A percentile compares a stretch with the other conserved stretches of the same genome.
phyloP scores from a whole-genome alignment of 2,797 vertebrate species.

The Nannoperca obscura region DNA sequence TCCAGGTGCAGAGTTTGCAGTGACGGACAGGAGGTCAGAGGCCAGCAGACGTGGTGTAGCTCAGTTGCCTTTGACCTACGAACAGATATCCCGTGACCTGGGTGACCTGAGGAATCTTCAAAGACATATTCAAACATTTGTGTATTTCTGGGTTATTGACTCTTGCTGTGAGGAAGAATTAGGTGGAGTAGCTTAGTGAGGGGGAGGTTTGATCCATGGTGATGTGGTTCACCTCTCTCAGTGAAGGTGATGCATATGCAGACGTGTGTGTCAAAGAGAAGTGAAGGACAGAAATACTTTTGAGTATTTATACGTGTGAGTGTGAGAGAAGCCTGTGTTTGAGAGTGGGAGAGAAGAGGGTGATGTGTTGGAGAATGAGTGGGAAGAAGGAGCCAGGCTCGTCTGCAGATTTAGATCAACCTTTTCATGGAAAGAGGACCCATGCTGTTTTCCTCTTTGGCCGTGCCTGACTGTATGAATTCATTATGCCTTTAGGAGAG shows the following conservation, averaged over 20 bases:
- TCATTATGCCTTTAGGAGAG: conserved; percentile 81
- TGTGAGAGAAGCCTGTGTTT: neutral
- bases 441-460: conserved; percentile 82
- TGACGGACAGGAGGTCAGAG: conserved; percentile 41
- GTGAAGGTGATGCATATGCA: conserved; percentile 38
- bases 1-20: conserved; percentile 2
- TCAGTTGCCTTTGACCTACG: conserved; percentile 37
- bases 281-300: conserved; percentile 12
- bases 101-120: conserved; percentile 51
- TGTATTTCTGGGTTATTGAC: conserved; percentile 30
- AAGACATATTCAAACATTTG: conserved; percentile 33
- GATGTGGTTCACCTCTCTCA: conserved; percentile 40
- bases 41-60: conserved; percentile 8
- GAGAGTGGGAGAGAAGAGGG: conserved; percentile 40
- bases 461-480: conserved; percentile 84
- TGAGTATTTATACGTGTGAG: conserved; percentile 17
- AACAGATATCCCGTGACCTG: conserved; percentile 45
- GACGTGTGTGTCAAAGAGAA: conserved; percentile 26
- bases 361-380: conserved; percentile 61
- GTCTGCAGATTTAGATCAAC: conserved; percentile 80
- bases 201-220: conserved; percentile 57
- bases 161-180: conserved; percentile 43
- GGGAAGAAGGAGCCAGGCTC: conserved; percentile 72
- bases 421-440: conserved; percentile 78
- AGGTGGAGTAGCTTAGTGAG: conserved; percentile 53